Conservation (phyloP, 2,797 vertebrate species). For the Alauda arvensis region DNA sequence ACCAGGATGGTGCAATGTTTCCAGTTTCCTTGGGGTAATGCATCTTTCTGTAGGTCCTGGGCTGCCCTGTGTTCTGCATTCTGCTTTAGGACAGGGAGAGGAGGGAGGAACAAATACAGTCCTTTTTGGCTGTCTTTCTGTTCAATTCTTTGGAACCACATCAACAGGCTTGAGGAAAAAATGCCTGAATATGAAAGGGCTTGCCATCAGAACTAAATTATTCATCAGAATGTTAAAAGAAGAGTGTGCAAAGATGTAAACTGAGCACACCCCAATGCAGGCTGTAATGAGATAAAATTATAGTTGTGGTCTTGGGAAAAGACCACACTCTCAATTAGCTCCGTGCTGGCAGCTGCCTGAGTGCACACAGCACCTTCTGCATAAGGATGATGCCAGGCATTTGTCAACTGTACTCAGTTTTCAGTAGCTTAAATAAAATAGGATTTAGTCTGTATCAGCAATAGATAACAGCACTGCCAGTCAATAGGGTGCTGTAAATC, state of each 20-base stretch:
- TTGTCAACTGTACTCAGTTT: neutral
- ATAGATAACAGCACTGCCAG: neutral
- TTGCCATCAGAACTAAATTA: constrained; percentile 50
- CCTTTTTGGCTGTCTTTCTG: neutral
- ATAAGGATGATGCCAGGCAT: neutral
- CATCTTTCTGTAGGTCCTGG: neutral
- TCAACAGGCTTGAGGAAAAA: neutral
- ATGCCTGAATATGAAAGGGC: neutral
- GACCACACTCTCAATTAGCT: constrained; percentile 51
- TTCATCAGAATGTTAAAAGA: constrained; percentile 48
- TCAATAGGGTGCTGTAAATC: neutral
- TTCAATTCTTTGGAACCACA: neutral
- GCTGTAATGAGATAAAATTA: constrained; percentile 47
- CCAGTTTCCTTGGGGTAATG: neutral
- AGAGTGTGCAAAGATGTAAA: constrained; percentile 4
- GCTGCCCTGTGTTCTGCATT: neutral
- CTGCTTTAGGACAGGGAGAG: neutral
- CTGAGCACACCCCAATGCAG: neutral
- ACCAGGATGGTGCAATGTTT: neutral
- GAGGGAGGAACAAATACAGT: neutral
- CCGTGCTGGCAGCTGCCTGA: neutral
- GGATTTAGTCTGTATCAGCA: neutral
- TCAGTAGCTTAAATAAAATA: constrained; percentile 20
- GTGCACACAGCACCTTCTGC: neutral
- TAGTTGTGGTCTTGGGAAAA: constrained; percentile 39